Evolutionary conservation across 1,140 invertebrate genomes (phyloP), one percentile per base, ranked within the genome.

Genomic region (Drosophila nigromelanica): DNA sequence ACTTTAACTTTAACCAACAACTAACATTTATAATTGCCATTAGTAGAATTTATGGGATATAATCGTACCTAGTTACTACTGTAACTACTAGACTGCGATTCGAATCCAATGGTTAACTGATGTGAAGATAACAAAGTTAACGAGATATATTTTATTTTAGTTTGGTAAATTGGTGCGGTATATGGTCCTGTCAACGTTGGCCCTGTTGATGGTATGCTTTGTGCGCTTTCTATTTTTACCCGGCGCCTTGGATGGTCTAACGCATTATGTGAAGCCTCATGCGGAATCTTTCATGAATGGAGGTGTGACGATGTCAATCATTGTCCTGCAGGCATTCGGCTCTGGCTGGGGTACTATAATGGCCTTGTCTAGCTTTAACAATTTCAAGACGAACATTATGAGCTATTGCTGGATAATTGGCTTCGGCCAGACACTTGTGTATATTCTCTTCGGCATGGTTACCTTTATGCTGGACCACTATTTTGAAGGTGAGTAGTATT

Each of bases 271-370:
- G 37, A 94, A 94, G 15, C 97, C 97, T 0, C 43, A 12, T 1
- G 0, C 11, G 3, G 10, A 51, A 5, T 12, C 59, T 3, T n/a
- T 86, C 18, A 1, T 42, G 1, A 10, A 59, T 4, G 80, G 80
- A 5, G 4, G 50, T 3, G 4, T 33, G 4, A 35, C 50, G 0
- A 74, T 78, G 14, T 51, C 67, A 2, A 5, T 90, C 0, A 66
- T 83, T 45, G 76, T 79, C 0, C 51, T 91, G 1, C 77, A 85
- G 5, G 72, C 97, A 0, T 95, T 98, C 1, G 98, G 97, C 1
- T 96, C 97, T 10, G 97, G 97, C 4, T 98, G 98, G 94, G 98
- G 98, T 55, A 97, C 97, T 21, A 95, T 98, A 78, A 94, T 98
- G 5, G 96, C 96, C 39, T 96, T 98, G 93, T 96, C 97, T 11